Evolutionary conservation across 2,888 invertebrate genomes (phyloP), one percentile per base, ranked within the genome.

Genomic region (Rhagium mordax): DNA sequence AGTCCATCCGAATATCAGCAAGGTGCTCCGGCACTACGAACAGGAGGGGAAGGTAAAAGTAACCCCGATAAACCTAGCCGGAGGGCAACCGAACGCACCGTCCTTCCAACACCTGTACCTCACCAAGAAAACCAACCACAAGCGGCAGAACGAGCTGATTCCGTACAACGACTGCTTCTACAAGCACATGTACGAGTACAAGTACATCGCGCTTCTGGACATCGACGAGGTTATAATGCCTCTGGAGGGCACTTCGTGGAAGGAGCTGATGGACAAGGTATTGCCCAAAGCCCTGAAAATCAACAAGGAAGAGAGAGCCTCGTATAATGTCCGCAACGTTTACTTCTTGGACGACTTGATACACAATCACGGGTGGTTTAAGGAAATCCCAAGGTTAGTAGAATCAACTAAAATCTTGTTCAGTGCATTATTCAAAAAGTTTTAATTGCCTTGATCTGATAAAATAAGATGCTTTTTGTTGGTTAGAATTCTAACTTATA

Each of bases 111-210:
- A 96, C 87, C 91, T 96, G 88, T 98, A 96, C 85, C 90, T 98
- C 64, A 94, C 94, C 71, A 95, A 95, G 86, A 97, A 97, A 88
- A 94, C 96, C 29, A 97, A 96, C 84, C 95, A 97, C 88, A 98
- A 98, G 88, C 91, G 98, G 13, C 96, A 97, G 87, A 97, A 97
- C 89, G 98, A 98, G 88, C 91, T 98, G 74, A 96, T 98, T 81
- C 97, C 98, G 10, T 98, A 98, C 90, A 98, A 98, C 88, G 98
- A 98, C 88, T 98, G 98, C 85, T 91, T 98, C 68, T 98, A 98
- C 89, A 94, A 96, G 86, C 95, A 98, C 86, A 92, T 98, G 89
- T 95, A 97, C 87, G 91, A 94, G 78, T 98, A 97, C 88, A 93
- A 95, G 77, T 96, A 95, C 88, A 93, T 97, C 68, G 96, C 95